phyloP scores from a whole-genome alignment of 2,797 vertebrate genomes.

The Adelosebastes latens region DNA sequence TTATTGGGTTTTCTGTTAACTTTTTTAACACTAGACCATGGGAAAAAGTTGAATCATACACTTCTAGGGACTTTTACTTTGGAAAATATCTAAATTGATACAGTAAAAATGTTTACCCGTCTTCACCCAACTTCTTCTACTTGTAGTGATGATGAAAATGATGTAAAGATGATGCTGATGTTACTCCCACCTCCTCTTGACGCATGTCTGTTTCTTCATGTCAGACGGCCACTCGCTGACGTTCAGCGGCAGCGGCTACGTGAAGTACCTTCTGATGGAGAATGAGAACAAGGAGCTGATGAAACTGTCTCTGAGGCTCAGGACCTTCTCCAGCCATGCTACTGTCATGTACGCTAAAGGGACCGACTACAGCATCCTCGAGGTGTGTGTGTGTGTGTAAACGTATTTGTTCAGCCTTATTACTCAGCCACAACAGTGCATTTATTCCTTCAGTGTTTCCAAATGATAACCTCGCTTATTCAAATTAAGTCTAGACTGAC shows the following conservation, averaged over 20 bases:
- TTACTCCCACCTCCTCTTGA: neutral
- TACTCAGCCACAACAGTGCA: neutral
- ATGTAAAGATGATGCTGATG: neutral
- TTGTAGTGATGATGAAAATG: neutral
- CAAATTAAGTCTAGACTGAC: slow-evolving; percentile 28
- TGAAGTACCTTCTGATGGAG: slow-evolving; percentile 93
- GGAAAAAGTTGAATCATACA: too few relatives aligned
- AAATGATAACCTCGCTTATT: slow-evolving; percentile 22
- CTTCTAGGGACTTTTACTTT: too few relatives aligned
- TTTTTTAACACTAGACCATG: too few relatives aligned
- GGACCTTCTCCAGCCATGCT: slow-evolving; percentile 92
- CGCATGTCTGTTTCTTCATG: neutral
- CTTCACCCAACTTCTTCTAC: neutral
- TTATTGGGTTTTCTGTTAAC: too few relatives aligned
- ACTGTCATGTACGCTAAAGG: slow-evolving; percentile 97
- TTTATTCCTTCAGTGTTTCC: neutral
- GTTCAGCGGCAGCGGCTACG: slow-evolving; percentile 92
- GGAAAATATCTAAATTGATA: too few relatives aligned
- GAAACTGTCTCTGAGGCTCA: slow-evolving; percentile 92
- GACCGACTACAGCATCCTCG: slow-evolving; percentile 98
- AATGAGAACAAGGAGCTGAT: slow-evolving; percentile 97
- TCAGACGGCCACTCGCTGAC: slow-evolving; percentile 89
- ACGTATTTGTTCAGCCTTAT: neutral
- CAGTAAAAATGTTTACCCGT: too few relatives aligned
- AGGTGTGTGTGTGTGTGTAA: slow-evolving; percentile 79